phyloP scores from a whole-genome alignment of 2,113 vertebrate genomes.

The Nothocercus julius region DNA sequence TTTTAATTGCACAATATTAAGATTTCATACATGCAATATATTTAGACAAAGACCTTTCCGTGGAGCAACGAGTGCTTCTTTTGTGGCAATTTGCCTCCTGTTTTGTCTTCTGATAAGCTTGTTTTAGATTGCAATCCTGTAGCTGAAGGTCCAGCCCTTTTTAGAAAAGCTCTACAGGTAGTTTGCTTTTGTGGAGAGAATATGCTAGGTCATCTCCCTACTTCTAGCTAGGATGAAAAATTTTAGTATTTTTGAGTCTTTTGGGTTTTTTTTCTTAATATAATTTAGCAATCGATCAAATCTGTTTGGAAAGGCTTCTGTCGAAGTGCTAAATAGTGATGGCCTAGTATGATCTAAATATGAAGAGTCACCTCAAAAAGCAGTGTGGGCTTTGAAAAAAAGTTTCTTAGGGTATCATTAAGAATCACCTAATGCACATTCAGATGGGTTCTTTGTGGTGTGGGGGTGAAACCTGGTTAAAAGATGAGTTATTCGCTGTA shows the following conservation, averaged over 20 bases:
- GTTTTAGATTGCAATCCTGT: neutral
- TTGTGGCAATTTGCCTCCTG: neutral
- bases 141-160: neutral
- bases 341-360: neutral
- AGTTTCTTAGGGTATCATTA: neutral
- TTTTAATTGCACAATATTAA: slow-evolving; percentile 32
- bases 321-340: neutral
- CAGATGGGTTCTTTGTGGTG: neutral
- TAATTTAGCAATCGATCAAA: slow-evolving; percentile 10
- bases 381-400: neutral
- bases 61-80: rapidly evolving
- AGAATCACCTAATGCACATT: neutral
- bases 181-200: neutral
- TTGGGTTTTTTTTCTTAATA: slow-evolving; percentile 16
- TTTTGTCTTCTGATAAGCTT: neutral
- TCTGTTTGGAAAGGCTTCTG: neutral
- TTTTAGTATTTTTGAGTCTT: slow-evolving; percentile 36
- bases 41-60: slow-evolving; percentile 13
- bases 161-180: neutral
- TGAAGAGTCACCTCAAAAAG: neutral
- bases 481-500: neutral
- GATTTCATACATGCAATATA: neutral
- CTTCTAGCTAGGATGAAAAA: slow-evolving; percentile 1
- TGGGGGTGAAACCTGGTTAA: neutral
- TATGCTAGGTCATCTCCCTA: slow-evolving; percentile 26